Conservation (phyloP, 2,113 vertebrate genomes). For the Aleadryas rufinucha region DNA sequence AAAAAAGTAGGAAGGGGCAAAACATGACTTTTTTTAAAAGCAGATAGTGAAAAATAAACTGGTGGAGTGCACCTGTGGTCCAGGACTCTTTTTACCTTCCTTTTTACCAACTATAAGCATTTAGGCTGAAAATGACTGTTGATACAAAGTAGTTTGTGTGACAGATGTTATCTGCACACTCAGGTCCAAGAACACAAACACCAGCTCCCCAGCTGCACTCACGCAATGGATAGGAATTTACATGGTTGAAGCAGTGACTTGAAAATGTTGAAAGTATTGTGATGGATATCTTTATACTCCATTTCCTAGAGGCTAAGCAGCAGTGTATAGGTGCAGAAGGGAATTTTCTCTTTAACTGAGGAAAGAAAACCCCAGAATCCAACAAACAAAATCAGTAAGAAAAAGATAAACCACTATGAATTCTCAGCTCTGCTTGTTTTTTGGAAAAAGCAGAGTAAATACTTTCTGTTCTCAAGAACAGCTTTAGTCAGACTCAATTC, state of each 20-base stretch:
- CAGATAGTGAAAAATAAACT: background rate
- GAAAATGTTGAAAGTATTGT: background rate
- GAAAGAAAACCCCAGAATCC: background rate
- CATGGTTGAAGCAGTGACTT: background rate
- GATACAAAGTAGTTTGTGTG: fast-evolving
- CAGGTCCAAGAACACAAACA: background rate
- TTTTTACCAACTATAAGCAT: background rate
- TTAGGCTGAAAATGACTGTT: background rate
- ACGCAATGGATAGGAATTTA: background rate
- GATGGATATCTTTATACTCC: background rate
- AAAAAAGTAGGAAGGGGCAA: background rate
- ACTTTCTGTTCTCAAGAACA: background rate
- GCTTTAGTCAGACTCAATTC: background rate
- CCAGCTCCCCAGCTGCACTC: background rate
- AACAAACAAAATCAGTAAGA: background rate
- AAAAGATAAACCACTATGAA: background rate
- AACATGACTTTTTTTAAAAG: background rate
- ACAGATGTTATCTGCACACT: background rate
- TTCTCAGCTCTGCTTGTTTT: background rate
- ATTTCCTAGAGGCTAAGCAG: background rate
- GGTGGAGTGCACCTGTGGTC: background rate
- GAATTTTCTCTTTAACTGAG: background rate
- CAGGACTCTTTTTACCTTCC: background rate
- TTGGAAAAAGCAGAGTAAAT: background rate
- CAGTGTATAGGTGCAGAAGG: background rate